Percentiles rank a stretch among this genome's conserved stretches.
These are phyloP conservation scores for Zapornia atra DNA, from an alignment of 2,113 vertebrate species.

Conservation along the genomic window DNA sequence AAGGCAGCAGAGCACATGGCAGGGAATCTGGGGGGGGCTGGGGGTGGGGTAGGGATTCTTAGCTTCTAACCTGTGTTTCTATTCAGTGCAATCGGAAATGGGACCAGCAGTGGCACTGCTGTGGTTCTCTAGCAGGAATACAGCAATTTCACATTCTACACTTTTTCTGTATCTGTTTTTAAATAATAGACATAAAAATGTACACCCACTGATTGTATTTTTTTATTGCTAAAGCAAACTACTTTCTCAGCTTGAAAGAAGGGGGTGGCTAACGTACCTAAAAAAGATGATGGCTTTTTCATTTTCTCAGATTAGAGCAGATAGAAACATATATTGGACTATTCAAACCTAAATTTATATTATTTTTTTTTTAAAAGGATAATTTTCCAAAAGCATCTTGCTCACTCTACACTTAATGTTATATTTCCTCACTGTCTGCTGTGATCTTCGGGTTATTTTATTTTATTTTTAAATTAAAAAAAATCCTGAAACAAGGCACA, in stretches of 20 bases:
- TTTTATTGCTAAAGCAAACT: background rate
- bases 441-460: background rate
- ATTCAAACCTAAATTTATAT: background rate
- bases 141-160: conserved; percentile 27
- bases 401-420: background rate
- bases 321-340: background rate
- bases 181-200: conserved; percentile 43
- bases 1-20: background rate
- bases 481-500: background rate
- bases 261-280: background rate
- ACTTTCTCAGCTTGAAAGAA: background rate
- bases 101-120: conserved; percentile 31
- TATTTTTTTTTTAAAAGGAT: background rate
- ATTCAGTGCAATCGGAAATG: conserved; percentile 23
- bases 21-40: background rate
- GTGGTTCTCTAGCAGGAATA: conserved; percentile 46
- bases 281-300: background rate
- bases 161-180: conserved; percentile 54
- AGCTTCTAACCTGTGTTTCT: conserved; percentile 44
- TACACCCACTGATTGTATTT: background rate
- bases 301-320: background rate
- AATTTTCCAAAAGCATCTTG: background rate
- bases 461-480: background rate
- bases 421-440: background rate
- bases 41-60: background rate